phyloP scores from a whole-genome alignment of 2,888 invertebrate genomes.

The Oxytorus armatus region DNA sequence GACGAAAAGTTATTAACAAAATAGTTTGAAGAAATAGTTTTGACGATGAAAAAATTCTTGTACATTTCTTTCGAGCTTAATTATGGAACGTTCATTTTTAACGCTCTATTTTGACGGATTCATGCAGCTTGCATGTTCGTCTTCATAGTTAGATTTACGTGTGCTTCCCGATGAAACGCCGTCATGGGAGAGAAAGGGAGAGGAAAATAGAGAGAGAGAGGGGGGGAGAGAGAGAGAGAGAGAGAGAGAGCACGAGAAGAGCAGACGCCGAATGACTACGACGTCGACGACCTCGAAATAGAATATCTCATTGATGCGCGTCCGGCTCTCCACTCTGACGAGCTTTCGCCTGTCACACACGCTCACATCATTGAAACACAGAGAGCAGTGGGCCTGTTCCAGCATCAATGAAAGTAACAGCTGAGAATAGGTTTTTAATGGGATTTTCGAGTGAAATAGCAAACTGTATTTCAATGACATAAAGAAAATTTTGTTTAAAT shows the following conservation, averaged over 20 bases:
- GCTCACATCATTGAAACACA: constrained; percentile 31
- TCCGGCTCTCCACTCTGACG: constrained; percentile 53
- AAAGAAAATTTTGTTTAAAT: too few species aligned
- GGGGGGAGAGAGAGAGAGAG: constrained; percentile 26
- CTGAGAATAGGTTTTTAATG: too few species aligned
- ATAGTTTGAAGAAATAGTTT: too few species aligned
- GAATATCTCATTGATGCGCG: constrained; percentile 67
- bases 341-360: constrained; percentile 37
- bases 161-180: constrained; percentile 32
- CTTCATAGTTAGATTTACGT: constrained; percentile 24
- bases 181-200: constrained; percentile 1
- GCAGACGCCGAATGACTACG: constrained; percentile 55
- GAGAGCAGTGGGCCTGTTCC: constrained; percentile 36
- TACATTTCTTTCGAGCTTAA: background rate
- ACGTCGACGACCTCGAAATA: constrained; percentile 65
- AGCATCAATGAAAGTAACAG: constrained; percentile 53
- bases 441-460: too few species aligned
- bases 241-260: constrained; percentile 31
- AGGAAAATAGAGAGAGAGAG: too few species aligned
- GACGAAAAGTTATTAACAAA: too few species aligned
- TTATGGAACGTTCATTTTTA: constrained; percentile 22
- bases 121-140: constrained; percentile 8
- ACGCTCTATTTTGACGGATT: constrained; percentile 37
- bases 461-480: too few species aligned
- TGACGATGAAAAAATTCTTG: too few species aligned